Percentiles rank a stretch among this genome's conserved stretches.
Conservation (phyloP, 2,113 vertebrate species). For the Talpa occidentalis region DNA sequence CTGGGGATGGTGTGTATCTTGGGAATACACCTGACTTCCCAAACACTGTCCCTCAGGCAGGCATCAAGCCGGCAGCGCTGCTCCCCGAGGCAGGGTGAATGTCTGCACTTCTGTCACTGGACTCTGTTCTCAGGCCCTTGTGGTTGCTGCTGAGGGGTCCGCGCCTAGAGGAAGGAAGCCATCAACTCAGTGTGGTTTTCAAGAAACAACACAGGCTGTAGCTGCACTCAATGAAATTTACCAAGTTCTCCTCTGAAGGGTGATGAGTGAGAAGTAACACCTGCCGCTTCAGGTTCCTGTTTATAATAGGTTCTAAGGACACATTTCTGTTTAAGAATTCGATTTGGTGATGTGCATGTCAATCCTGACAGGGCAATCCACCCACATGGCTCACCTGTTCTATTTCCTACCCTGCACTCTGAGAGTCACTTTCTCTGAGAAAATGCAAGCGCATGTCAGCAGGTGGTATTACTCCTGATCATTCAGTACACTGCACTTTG, state of each 20-base stretch:
- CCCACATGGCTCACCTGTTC: background rate
- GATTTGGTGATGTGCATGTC: too few species aligned
- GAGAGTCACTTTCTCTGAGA: background rate
- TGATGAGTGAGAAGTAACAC: accelerated
- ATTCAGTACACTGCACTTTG: background rate
- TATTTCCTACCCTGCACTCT: accelerated
- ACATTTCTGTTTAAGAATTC: background rate
- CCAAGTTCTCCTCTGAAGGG: background rate
- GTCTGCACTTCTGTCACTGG: background rate
- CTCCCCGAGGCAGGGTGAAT: accelerated
- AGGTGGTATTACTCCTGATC: background rate
- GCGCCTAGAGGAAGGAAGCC: accelerated
- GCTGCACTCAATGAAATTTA: background rate
- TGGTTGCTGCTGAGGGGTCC: accelerated
- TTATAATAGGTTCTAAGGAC: background rate
- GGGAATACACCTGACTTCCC: background rate
- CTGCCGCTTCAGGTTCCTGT: background rate
- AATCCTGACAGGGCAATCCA: too few species aligned
- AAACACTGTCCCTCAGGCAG: background rate
- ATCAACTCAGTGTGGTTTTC: background rate
- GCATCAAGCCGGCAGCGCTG: accelerated
- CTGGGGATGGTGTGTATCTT: background rate
- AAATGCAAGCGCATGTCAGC: background rate
- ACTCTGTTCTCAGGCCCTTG: too few species aligned
- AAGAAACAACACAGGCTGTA: background rate